Conservation (phyloP, 1,140 invertebrate genomes). For the Adoxophyes honmai region DNA sequence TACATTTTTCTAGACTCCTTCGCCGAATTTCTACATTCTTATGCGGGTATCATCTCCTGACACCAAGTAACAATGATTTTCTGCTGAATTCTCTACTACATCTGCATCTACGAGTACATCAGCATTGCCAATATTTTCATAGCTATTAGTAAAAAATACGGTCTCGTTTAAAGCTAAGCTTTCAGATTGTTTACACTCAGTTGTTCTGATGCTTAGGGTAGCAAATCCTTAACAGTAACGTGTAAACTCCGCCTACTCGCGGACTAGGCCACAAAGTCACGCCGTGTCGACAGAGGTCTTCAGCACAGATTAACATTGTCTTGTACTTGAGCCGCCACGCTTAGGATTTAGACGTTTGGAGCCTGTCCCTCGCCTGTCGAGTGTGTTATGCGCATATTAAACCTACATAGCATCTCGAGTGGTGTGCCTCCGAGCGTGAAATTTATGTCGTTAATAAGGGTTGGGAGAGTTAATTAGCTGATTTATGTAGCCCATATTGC, state of each 20-base stretch:
- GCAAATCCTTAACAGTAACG: too few relatives aligned
- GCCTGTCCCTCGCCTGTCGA: slow-evolving; percentile 26
- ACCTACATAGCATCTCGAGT: slow-evolving; percentile 54
- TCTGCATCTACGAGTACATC: too few relatives aligned
- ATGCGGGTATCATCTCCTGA: too few relatives aligned
- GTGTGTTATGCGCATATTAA: slow-evolving; percentile 56
- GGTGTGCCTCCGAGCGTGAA: slow-evolving; percentile 47
- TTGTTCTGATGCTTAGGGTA: too few relatives aligned
- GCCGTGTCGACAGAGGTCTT: slow-evolving; percentile 5
- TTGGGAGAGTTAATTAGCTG: slow-evolving; percentile 63
- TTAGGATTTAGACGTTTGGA: slow-evolving; percentile 5
- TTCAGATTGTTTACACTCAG: too few relatives aligned
- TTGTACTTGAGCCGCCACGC: slow-evolving; percentile 3
- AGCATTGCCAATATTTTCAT: too few relatives aligned
- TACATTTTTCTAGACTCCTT: not conserved
- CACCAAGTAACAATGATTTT: too few relatives aligned
- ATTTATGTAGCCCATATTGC: slow-evolving; percentile 58
- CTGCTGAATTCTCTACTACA: too few relatives aligned
- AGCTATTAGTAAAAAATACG: too few relatives aligned
- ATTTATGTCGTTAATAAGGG: slow-evolving; percentile 72
- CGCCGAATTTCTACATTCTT: too few relatives aligned
- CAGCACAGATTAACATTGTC: not conserved
- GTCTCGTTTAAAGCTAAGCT: too few relatives aligned
- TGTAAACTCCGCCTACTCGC: too few relatives aligned
- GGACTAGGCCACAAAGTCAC: slow-evolving; percentile 4